Percentiles rank a stretch among this genome's conserved stretches.
phyloP scores from a whole-genome alignment of 2,113 vertebrate genomes.

The Xerus inauris region DNA sequence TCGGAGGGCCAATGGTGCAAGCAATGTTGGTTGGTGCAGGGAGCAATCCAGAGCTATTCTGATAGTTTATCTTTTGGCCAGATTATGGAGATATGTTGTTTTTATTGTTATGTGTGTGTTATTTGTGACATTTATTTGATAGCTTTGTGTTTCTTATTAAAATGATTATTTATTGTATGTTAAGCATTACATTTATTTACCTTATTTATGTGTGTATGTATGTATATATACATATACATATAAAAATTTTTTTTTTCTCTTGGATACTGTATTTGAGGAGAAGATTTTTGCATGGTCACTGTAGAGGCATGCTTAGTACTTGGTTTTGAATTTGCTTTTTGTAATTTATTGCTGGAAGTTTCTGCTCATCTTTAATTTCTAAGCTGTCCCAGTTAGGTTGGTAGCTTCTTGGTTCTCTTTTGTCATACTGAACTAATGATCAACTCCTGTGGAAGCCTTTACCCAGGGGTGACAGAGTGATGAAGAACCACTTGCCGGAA shows the following conservation, averaged over 20 bases:
- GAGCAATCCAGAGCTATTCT: neutral
- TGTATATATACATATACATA: neutral
- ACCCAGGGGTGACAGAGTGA: neutral
- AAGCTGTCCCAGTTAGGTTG: neutral
- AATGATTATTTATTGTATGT: neutral
- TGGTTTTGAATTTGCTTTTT: slow-evolving; percentile 53
- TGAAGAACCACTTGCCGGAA: neutral
- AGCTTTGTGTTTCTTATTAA: slow-evolving; percentile 46
- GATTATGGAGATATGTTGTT: slow-evolving; percentile 20
- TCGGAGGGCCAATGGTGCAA: neutral
- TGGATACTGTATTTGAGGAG: slow-evolving; percentile 22
- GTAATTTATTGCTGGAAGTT: slow-evolving; percentile 9
- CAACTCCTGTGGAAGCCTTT: neutral
- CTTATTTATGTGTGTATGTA: neutral
- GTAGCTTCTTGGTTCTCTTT: neutral
- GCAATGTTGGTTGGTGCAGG: neutral
- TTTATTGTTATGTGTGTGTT: neutral
- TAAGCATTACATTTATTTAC: neutral
- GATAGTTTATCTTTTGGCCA: neutral
- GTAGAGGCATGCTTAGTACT: neutral
- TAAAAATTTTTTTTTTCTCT: neutral
- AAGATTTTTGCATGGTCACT: neutral
- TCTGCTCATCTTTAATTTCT: slow-evolving; percentile 45
- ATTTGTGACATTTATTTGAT: slow-evolving; percentile 30
- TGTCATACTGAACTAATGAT: neutral